Percentiles rank a stretch among this genome's conserved stretches.
Conservation (phyloP, 64 coral and sea anemone genomes). For the Pocillopora damicornis region DNA sequence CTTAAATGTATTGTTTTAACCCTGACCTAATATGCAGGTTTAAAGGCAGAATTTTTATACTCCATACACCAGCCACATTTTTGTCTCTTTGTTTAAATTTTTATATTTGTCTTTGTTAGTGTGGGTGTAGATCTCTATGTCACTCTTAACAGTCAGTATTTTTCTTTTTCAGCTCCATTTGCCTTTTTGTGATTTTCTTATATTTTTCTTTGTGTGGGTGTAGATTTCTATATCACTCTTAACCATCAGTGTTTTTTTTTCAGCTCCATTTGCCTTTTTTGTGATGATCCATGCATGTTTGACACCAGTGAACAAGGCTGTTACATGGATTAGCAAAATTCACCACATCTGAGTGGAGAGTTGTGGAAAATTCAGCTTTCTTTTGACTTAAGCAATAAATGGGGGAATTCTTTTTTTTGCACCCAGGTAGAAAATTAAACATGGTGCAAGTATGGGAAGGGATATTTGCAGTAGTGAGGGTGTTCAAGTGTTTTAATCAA, state of each 20-base stretch:
- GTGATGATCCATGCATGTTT: slow-evolving; percentile 49
- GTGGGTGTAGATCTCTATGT: neutral
- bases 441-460: no score
- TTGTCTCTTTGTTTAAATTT: neutral
- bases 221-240: neutral
- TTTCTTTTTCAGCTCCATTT: neutral
- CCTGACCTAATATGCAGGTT: no score
- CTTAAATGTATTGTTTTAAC: no score
- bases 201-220: neutral
- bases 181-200: neutral
- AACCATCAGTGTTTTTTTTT: neutral
- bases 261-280: slow-evolving; percentile 34
- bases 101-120: neutral
- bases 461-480: no score
- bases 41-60: no score
- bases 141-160: neutral
- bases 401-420: neutral
- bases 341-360: slow-evolving; percentile 20
- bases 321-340: neutral
- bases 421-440: no score
- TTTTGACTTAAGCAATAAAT: neutral
- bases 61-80: no score
- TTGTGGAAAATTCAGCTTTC: neutral
- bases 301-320: slow-evolving; percentile 18
- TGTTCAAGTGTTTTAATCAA: no score